These are phyloP conservation scores for Aleiodes alternator DNA, from an alignment of 2,888 invertebrate species.

Conservation along the genomic window DNA sequence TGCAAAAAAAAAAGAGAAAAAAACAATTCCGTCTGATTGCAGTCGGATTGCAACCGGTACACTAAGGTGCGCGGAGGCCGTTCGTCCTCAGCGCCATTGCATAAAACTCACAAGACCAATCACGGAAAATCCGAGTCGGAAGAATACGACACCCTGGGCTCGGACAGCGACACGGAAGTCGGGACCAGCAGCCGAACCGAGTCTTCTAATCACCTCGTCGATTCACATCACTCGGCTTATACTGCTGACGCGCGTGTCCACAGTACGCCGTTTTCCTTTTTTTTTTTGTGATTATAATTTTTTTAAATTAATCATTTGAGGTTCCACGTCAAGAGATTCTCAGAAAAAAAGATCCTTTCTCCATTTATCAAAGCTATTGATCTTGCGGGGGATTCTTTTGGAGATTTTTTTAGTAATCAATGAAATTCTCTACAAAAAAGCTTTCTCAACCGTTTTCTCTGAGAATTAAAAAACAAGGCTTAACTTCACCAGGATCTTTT, in stretches of 20 bases:
- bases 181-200: constrained; percentile 77
- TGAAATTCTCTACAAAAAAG: too few species aligned
- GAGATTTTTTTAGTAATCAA: too few species aligned
- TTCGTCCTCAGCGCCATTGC: constrained; percentile 75
- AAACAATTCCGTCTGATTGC: constrained; percentile 74
- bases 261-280: constrained; percentile 68
- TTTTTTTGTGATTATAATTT: constrained; percentile 34
- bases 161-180: constrained; percentile 77
- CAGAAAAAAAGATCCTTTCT: too few species aligned
- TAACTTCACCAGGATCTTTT: too few species aligned
- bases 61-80: constrained; percentile 75
- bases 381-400: too few species aligned
- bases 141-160: constrained; percentile 78
- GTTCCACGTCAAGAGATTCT: too few species aligned
- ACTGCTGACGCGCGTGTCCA: constrained; percentile 74
- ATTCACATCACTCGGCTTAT: constrained; percentile 73
- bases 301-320: constrained; percentile 20
- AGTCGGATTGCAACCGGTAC: constrained; percentile 76
- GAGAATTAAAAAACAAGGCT: too few species aligned
- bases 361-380: too few species aligned
- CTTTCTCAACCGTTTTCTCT: too few species aligned
- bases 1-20: constrained; percentile 37
- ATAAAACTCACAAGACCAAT: constrained; percentile 84
- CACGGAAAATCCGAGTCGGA: constrained; percentile 83
- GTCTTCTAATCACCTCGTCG: constrained; percentile 76